Evolutionary conservation across 1,140 invertebrate genomes (phyloP), one percentile per base, ranked within the genome.

Genomic region (Brachionus rubens): DNA sequence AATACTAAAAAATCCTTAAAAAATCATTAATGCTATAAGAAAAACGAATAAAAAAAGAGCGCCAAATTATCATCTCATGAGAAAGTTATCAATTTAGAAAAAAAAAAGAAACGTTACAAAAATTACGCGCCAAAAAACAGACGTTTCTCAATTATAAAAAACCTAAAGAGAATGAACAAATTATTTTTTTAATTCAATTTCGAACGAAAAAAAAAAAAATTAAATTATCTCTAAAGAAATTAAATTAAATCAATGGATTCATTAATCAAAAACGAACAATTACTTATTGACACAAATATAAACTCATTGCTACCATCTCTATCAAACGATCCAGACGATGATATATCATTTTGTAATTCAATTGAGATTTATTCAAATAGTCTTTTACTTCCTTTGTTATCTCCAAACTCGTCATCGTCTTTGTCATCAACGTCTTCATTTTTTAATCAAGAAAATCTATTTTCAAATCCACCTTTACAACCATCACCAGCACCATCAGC

Each of bases 401-500:
- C 40, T 43, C 40, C 40, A 6, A 41, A 24, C 0, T 43, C 33
- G 6, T 14, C 59, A 14, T 65, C 59, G 16, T 65, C 28, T 21
- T 62, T 30, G 3, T 62, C 59, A 26, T 43, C 59, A 65, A 24
- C 59, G 4, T 36, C 59, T 19, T 65, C 40, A n/a, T 65, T 65
- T 65, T 43, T 65, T 14, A 43, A 65, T 28, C 12, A 19, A 65
- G 59, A 5, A 24, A 3, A 41, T 14, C 24, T 43, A 1, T 24
- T 19, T 19, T 26, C 36, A 12, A 6, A 28, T 1, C 12, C 1
- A 43, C 33, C 59, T 5, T 5, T 36, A 36, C 4, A 41, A 19
- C 59, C 59, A n/a, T 65, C 59, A 1, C 59, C 59, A 28, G 59
- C 59, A 19, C 59, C 59, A 1, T 65, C 59, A 26, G 59, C 59